Conservation (phyloP, 2,888 invertebrate genomes). For the Clistopyga incitator region DNA sequence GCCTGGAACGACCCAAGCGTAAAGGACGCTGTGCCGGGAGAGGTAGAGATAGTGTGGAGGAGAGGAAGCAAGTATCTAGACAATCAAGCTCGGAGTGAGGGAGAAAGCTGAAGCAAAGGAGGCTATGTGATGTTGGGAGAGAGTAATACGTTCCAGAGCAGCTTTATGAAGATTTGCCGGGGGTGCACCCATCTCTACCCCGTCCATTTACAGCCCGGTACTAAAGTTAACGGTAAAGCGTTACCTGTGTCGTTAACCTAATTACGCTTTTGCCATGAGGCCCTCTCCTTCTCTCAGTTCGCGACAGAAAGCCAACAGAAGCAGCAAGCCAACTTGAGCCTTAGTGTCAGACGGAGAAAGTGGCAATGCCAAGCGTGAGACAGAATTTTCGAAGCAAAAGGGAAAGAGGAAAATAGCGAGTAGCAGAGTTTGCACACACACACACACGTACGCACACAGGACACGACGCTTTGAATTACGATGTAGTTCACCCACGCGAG, state of each 20-base stretch:
- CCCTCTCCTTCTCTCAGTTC: neutral
- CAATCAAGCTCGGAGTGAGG: neutral
- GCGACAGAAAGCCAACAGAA: conserved; percentile 37
- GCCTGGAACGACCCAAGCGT: neutral
- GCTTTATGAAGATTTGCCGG: conserved; percentile 66
- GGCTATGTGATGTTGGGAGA: neutral
- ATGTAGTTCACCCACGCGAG: conserved; percentile 71
- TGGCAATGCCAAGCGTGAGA: conserved; percentile 3
- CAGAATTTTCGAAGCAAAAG: neutral
- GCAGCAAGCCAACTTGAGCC: conserved; percentile 1
- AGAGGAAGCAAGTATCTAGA: conserved; percentile 7
- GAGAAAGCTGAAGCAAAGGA: conserved; percentile 31
- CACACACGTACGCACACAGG: conserved; percentile 23
- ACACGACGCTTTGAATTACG: conserved; percentile 72
- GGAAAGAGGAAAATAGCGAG: conserved; percentile 1
- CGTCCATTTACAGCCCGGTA: conserved; percentile 49
- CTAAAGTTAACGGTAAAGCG: conserved; percentile 42
- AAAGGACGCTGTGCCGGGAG: neutral
- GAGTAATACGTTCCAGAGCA: conserved; percentile 45
- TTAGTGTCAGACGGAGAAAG: conserved; percentile 30
- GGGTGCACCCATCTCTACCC: conserved; percentile 9
- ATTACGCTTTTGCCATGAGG: conserved; percentile 50
- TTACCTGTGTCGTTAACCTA: conserved; percentile 63
- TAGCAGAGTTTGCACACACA: conserved; percentile 37
- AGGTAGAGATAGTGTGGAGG: neutral